These are phyloP conservation scores for Stictonetta naevosa DNA, from an alignment of 2,113 vertebrate species.

Conservation along the genomic window DNA sequence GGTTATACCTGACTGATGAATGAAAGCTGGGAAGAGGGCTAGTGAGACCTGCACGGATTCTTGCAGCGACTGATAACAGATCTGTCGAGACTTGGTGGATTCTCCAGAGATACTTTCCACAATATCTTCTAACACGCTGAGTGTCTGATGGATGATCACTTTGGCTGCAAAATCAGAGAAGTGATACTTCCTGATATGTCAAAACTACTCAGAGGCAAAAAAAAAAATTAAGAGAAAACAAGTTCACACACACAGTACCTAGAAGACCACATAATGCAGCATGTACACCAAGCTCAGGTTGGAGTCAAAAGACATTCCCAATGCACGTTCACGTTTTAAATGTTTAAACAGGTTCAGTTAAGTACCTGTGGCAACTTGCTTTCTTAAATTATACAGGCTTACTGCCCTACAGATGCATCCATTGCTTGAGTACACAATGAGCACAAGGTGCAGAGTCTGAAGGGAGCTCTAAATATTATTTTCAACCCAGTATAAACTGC, in stretches of 20 bases:
- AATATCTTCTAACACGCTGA: slow-evolving; percentile 91
- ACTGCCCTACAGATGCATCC: not conserved
- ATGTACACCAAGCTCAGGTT: not conserved
- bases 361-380: not conserved
- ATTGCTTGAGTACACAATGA: not conserved
- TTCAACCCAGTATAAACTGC: accelerated
- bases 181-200: not conserved
- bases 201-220: not conserved
- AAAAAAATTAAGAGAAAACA: not conserved
- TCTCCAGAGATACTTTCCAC: slow-evolving; percentile 95
- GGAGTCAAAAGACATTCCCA: not conserved
- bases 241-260: not conserved
- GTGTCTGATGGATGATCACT: slow-evolving; percentile 90
- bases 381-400: not conserved
- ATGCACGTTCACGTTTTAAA: accelerated
- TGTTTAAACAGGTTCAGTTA: not conserved
- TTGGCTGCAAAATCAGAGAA: slow-evolving; percentile 83
- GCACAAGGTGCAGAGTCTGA: not conserved
- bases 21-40: slow-evolving; percentile 93
- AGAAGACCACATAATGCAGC: not conserved
- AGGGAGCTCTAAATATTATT: not conserved
- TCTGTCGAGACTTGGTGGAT: slow-evolving; percentile 96
- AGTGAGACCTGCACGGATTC: slow-evolving; percentile 97
- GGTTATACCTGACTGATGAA: slow-evolving; percentile 94
- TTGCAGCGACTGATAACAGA: slow-evolving; percentile 97